Evolutionary conservation across 2,797 vertebrate genomes (phyloP).

Genomic region (Euthynnus affinis): DNA sequence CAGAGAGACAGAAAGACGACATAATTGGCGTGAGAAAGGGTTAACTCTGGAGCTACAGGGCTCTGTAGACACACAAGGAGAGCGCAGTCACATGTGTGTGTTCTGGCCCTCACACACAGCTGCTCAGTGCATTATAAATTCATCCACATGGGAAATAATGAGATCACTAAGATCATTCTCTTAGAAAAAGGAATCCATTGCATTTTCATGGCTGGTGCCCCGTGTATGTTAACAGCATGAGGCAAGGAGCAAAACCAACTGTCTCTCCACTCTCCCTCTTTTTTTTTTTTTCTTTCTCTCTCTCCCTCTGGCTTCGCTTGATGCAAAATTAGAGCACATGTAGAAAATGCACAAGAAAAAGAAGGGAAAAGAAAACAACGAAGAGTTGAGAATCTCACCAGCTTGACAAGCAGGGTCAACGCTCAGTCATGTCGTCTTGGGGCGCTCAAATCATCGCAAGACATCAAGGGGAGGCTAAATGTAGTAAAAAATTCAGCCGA

Average conservation of each 20-base stretch:
- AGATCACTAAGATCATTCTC: constrained; percentile 68
- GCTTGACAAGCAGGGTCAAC: constrained; percentile 46
- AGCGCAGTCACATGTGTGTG: neutral
- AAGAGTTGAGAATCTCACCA: constrained; percentile 37
- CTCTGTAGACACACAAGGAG: constrained; percentile 23
- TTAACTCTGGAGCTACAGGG: constrained; percentile 45
- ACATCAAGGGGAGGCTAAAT: constrained; percentile 46
- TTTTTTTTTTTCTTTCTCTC: neutral
- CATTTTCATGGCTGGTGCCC: constrained; percentile 59
- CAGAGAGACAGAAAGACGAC: constrained; percentile 17
- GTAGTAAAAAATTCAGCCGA: constrained; percentile 30
- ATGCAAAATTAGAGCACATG: constrained; percentile 45
- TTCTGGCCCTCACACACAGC: constrained; percentile 39
- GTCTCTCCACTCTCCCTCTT: constrained; percentile 3
- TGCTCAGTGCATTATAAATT: constrained; percentile 56
- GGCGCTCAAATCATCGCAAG: constrained; percentile 44
- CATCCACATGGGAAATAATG: constrained; percentile 67
- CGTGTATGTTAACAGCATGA: constrained; percentile 56
- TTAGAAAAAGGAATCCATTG: constrained; percentile 48
- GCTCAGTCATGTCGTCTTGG: constrained; percentile 19
- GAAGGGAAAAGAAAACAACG: neutral
- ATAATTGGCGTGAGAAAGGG: constrained; percentile 16
- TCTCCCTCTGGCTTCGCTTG: constrained; percentile 36
- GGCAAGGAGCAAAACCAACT: constrained; percentile 41
- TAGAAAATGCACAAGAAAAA: constrained; percentile 40